phyloP scores from a whole-genome alignment of 2,888 invertebrate genomes.

The Myopa testacea region DNA sequence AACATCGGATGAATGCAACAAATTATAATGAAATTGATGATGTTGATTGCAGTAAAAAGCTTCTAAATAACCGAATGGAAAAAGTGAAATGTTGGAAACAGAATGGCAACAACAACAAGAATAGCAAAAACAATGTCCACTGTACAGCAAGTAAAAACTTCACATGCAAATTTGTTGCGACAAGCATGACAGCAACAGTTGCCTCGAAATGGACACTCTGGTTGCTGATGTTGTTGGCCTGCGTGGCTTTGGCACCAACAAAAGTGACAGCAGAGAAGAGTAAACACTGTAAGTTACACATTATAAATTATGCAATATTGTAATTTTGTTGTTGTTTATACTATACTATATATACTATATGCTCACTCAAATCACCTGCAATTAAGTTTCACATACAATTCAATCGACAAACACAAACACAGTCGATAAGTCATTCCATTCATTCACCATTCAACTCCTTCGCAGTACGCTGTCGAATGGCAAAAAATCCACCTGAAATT shows the following conservation, averaged over 20 bases:
- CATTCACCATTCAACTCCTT: no score
- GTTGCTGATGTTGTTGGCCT: conserved; percentile 61
- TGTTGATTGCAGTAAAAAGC: conserved; percentile 27
- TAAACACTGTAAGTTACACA: conserved; percentile 66
- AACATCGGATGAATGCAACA: conserved; percentile 18
- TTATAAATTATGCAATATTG: neutral
- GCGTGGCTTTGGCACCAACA: conserved; percentile 59
- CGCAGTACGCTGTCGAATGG: no score
- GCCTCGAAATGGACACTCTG: conserved; percentile 64
- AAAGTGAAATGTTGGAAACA: conserved; percentile 37
- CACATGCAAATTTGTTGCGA: conserved; percentile 10
- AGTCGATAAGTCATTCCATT: no score
- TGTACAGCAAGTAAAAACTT: conserved; percentile 22
- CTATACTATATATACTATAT: no score
- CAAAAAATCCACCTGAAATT: no score
- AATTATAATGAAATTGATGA: conserved; percentile 26
- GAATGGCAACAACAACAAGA: conserved; percentile 26
- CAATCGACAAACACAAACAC: no score
- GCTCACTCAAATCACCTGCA: no score
- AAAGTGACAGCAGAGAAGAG: conserved; percentile 67
- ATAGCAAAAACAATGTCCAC: conserved; percentile 4
- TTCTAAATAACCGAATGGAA: conserved; percentile 29
- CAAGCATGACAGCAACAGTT: conserved; percentile 47
- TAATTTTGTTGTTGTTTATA: neutral
- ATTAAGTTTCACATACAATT: no score